These are phyloP conservation scores for Linepithema humile DNA, from an alignment of 1,140 invertebrate species.

Conservation along the genomic window DNA sequence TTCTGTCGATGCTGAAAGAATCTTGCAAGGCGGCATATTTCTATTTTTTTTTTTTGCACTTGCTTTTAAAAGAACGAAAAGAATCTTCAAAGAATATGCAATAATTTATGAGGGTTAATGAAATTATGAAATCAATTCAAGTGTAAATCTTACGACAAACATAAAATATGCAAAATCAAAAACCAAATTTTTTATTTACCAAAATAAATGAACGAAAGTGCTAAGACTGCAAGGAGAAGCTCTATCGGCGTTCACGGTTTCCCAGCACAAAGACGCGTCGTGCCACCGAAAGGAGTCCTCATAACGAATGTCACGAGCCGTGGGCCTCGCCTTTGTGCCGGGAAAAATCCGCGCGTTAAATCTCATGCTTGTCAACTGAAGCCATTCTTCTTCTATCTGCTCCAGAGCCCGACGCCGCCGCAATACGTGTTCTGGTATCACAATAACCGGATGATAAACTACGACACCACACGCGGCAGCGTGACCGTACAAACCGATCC, in stretches of 20 bases:
- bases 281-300: slow-evolving; percentile 28
- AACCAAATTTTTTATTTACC: neutral
- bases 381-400: slow-evolving; percentile 71
- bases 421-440: slow-evolving; percentile 97
- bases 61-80: neutral
- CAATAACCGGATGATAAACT: slow-evolving; percentile 96
- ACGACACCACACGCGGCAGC: slow-evolving; percentile 92
- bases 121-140: neutral
- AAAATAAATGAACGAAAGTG: neutral
- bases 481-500: slow-evolving; percentile 94
- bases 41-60: neutral
- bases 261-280: slow-evolving; percentile 15
- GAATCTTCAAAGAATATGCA: neutral
- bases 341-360: slow-evolving; percentile 42
- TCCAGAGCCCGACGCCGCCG: slow-evolving; percentile 93
- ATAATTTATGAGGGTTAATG: neutral
- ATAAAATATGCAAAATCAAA: neutral
- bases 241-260: neutral
- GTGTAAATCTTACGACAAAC: neutral
- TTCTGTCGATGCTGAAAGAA: no score
- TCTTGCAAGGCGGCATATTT: no score
- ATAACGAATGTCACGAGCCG: slow-evolving; percentile 38
- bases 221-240: neutral
- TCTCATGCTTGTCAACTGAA: slow-evolving; percentile 40
- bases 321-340: slow-evolving; percentile 17